These are phyloP conservation scores for Solenopsis fugax DNA, from an alignment of 1,140 invertebrate species.

Conservation along the genomic window DNA sequence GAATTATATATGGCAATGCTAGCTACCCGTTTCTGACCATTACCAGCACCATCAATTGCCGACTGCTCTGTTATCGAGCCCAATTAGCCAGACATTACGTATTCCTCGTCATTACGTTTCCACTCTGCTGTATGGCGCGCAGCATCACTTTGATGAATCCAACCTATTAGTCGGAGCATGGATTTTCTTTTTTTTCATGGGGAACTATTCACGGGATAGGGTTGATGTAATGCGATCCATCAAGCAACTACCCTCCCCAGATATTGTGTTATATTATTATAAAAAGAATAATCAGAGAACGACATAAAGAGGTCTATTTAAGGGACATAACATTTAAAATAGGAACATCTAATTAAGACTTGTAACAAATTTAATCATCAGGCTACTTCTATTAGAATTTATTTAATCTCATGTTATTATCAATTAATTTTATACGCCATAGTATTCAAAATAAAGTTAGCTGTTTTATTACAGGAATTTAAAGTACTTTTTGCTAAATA, in stretches of 20 bases:
- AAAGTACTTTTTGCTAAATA: not conserved
- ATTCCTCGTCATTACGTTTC: conserved; percentile 58
- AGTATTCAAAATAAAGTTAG: not conserved
- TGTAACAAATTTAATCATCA: not conserved
- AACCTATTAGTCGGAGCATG: conserved; percentile 28
- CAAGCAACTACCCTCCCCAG: not conserved
- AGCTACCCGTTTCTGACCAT: conserved; percentile 34
- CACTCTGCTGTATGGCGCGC: not conserved
- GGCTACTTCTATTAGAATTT: not conserved
- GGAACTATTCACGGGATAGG: not conserved
- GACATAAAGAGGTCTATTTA: not conserved
- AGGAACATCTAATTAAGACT: not conserved
- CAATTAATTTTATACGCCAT: not conserved
- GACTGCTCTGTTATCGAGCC: conserved; percentile 34
- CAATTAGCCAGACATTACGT: conserved; percentile 58
- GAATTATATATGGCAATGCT: conserved; percentile 43
- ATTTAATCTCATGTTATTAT: not conserved
- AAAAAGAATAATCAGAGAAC: not conserved
- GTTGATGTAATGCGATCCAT: conserved; percentile 9
- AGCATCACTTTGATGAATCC: conserved; percentile 50
- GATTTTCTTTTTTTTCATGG: conserved; percentile 16
- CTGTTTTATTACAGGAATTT: not conserved
- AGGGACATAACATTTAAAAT: not conserved
- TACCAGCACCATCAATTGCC: conserved; percentile 22
- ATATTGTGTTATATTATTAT: not conserved